Evolutionary conservation across 2,888 invertebrate genomes (phyloP).

Genomic region (Dynastes grantii): DNA sequence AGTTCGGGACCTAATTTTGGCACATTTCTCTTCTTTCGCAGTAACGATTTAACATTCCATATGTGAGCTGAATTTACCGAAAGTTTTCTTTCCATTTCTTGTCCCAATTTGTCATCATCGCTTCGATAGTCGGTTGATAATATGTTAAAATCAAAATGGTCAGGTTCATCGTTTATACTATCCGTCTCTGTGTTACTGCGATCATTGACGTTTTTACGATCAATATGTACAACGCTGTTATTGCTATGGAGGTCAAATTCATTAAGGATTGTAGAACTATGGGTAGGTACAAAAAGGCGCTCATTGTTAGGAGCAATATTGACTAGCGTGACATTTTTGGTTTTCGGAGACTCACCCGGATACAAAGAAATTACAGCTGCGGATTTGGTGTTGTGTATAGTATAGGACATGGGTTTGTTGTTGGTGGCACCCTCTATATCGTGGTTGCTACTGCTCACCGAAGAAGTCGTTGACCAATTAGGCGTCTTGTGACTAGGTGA

Average conservation of each 20-base stretch:
- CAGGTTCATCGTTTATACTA: conserved; percentile 44
- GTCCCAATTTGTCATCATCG: conserved; percentile 24
- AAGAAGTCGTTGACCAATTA: conserved; percentile 69
- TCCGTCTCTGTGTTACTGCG: conserved; percentile 18
- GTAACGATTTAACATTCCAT: conserved; percentile 67
- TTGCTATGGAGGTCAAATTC: conserved; percentile 39
- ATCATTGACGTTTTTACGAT: conserved; percentile 38
- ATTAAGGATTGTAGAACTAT: conserved; percentile 44
- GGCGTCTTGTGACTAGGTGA: conserved; percentile 70
- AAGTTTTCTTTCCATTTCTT: conserved; percentile 48
- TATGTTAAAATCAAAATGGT: conserved; percentile 19
- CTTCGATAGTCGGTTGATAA: conserved; percentile 38
- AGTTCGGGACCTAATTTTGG: conserved; percentile 70
- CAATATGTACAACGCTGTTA: conserved; percentile 19
- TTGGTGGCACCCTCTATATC: conserved; percentile 60
- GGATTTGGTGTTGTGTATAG: conserved; percentile 69
- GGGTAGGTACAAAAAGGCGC: conserved; percentile 50
- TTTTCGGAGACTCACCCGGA: conserved; percentile 59
- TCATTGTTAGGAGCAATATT: conserved; percentile 65
- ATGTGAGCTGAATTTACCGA: conserved; percentile 55
- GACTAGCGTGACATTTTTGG: conserved; percentile 70
- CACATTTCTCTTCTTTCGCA: conserved; percentile 65
- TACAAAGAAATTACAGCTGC: conserved; percentile 70
- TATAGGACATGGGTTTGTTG: conserved; percentile 66
- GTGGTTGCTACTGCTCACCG: conserved; percentile 67